These are phyloP conservation scores for Okapia johnstoni DNA, from an alignment of 2,113 vertebrate genomes.

Conservation along the genomic window DNA sequence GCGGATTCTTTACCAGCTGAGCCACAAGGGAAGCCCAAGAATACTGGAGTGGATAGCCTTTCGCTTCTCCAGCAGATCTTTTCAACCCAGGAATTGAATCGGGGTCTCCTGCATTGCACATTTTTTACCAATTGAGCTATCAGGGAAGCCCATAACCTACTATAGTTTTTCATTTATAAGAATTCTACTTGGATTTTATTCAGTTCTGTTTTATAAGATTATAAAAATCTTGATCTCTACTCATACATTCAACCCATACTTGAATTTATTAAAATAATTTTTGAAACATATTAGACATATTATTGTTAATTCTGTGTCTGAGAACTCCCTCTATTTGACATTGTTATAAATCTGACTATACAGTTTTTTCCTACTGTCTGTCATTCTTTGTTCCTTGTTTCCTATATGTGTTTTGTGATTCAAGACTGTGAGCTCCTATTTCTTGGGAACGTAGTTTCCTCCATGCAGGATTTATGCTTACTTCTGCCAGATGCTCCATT, in stretches of 20 bases:
- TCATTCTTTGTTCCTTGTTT: conserved; percentile 8
- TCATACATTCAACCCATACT: background rate
- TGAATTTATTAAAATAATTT: background rate
- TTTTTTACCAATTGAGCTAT: background rate
- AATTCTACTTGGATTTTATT: background rate
- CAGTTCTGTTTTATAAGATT: background rate
- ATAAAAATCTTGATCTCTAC: background rate
- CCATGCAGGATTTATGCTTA: background rate
- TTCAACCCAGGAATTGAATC: background rate
- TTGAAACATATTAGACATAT: background rate
- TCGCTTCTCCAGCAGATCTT: background rate
- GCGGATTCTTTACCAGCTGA: background rate
- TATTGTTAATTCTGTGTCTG: background rate
- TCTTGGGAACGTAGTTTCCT: background rate
- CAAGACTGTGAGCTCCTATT: background rate
- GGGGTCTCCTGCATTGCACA: background rate
- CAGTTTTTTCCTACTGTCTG: background rate
- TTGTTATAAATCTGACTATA: background rate
- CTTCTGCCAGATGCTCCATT: background rate
- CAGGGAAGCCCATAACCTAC: background rate
- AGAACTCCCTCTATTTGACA: background rate
- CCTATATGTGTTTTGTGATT: background rate
- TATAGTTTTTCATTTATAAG: background rate
- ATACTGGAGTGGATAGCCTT: background rate
- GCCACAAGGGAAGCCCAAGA: background rate